Base-by-base conservation (phyloP, 2,888 invertebrate genomes). In the Meiosimyza decipiens region DNA sequence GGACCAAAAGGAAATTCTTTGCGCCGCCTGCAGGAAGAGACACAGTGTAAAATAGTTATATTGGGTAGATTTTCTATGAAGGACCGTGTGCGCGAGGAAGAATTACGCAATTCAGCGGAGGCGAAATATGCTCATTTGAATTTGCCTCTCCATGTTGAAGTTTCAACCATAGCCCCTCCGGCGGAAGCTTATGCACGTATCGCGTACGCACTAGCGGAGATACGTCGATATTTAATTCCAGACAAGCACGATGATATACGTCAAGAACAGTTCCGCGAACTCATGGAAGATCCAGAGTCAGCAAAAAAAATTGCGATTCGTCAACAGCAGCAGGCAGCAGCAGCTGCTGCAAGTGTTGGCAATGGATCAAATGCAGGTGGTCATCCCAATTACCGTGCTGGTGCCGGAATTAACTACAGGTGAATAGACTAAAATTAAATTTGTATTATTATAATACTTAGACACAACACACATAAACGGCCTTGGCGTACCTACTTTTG, bases 1-100 rank as follows among this genome's bases (percentile, higher is more conserved):
- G 97, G 97, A 5, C 97, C 97, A 22, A 97, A 96, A 88, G 97
- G 97, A 67, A 95, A 95, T 87, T 95, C 96, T 12, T 91, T 97
- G 90, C 96, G 96, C 84, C 91, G 95, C 74, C 89, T 97, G 51
- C 97, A 97, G 87, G 96, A 97, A 82, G 96, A 96, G 84, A 97
- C 97, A 6, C 95, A 96, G 91, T 96, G 96, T 82, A 97, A 96
- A 89, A 97, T 97, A 93, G 95, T 96, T n/a, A 94, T 97, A 51
- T 90, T 97, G 22, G 97, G 97, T 13, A 90, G 94, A 77, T 96
- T 97, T 70, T 97, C 97, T 1, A 96, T 97, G 94, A 93, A 95
- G 85, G 97, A 97, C 87, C 94, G 93, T 60, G 90, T 90, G 82
- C 91, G 95, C 87, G 95, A 95, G 84, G 94, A 94, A 81, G 94